Evolutionary conservation across 2,888 invertebrate species (phyloP).

Genomic region (Lumbricus terrestris): DNA sequence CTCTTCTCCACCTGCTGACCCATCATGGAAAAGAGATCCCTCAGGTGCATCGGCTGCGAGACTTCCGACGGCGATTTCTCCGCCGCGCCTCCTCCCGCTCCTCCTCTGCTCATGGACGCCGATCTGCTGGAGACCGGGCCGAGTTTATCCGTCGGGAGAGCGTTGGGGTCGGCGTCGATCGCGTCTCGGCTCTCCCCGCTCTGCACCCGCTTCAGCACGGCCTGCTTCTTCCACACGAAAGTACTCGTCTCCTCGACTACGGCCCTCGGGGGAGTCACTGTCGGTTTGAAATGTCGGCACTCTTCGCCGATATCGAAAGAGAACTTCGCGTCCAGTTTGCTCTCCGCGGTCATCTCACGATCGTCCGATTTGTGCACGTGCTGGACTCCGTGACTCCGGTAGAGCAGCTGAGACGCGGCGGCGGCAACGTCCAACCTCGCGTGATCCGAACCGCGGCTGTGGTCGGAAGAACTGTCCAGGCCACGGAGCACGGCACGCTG

Average conservation of each 20-base stretch:
- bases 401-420: neutral
- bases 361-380: neutral
- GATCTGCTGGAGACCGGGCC: neutral
- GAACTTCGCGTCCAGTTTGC: neutral
- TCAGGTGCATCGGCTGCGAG: neutral
- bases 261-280: neutral
- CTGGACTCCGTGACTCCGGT: neutral
- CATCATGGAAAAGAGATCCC: slow-evolving; percentile 16
- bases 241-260: neutral
- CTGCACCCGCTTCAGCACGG: neutral
- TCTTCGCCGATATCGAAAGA: neutral
- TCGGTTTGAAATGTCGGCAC: neutral
- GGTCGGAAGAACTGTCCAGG: neutral
- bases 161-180: neutral
- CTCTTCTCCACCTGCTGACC: slow-evolving; percentile 14
- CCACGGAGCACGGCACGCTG: neutral
- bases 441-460: neutral
- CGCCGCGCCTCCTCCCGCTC: neutral
- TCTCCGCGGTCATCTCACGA: neutral
- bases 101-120: neutral
- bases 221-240: neutral
- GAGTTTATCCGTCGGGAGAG: neutral
- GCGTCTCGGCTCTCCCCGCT: neutral
- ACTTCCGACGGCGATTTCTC: neutral
- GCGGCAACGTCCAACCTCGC: neutral